These are phyloP conservation scores for Nebria salina DNA, from an alignment of 2,888 invertebrate species.

Conservation along the genomic window DNA sequence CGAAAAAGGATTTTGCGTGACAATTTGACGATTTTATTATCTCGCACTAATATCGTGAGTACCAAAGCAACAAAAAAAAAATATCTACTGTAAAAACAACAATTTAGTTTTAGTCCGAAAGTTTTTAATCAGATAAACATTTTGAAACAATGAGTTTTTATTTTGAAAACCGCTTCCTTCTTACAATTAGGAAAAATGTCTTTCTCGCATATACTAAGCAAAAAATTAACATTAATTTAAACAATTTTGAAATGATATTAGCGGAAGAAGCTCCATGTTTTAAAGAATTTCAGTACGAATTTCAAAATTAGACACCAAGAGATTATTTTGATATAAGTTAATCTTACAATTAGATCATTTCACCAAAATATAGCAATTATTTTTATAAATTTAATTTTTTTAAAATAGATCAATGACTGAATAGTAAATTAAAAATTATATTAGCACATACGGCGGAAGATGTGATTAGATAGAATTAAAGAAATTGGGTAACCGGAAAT, in stretches of 20 bases:
- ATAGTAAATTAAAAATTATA: not conserved
- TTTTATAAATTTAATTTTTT: too few species aligned
- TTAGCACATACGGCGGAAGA: not conserved
- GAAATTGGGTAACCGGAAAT: not conserved
- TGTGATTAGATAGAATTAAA: not conserved
- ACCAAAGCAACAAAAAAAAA: not conserved
- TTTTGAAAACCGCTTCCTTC: not conserved
- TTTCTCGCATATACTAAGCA: not conserved
- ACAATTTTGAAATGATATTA: not conserved
- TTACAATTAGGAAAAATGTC: not conserved
- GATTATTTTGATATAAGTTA: not conserved
- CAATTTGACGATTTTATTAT: constrained; percentile 12
- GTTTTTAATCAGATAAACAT: not conserved
- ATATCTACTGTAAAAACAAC: constrained; percentile 4
- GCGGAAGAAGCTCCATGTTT: not conserved
- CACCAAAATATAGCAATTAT: too few species aligned
- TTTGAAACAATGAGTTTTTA: not conserved
- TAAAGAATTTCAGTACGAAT: not conserved
- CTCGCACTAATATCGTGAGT: constrained; percentile 10
- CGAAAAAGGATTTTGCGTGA: not conserved
- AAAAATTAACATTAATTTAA: too few species aligned
- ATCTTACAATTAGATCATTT: not conserved
- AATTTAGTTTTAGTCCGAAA: constrained; percentile 9
- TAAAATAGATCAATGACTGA: too few species aligned
- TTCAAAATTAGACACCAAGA: not conserved